Conservation (phyloP, 2,113 vertebrate genomes). For the Tursiops truncatus region DNA sequence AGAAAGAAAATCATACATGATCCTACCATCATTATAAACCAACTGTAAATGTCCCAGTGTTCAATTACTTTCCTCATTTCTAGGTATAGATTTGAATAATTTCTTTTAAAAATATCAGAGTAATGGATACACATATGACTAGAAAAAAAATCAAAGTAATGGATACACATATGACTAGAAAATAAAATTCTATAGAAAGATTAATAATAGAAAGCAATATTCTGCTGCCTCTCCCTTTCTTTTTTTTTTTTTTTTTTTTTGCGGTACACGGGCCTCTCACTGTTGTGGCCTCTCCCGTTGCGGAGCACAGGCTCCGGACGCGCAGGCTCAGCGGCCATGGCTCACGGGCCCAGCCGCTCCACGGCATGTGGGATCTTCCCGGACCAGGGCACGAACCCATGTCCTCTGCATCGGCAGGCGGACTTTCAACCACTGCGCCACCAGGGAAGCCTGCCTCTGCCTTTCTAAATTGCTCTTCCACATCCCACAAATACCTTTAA, state of each 20-base stretch:
- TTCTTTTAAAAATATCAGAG: neutral
- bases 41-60: neutral
- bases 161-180: neutral
- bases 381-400: too few species aligned
- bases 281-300: too few species aligned
- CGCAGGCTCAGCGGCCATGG: too few species aligned
- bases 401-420: too few species aligned
- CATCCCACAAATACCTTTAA: neutral
- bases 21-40: neutral
- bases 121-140: neutral
- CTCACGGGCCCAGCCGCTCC: too few species aligned
- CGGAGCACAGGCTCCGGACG: too few species aligned
- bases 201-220: neutral
- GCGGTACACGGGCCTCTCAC: too few species aligned
- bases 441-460: neutral
- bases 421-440: too few species aligned
- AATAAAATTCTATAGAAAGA: neutral
- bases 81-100: constrained; percentile 13
- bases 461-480: neutral
- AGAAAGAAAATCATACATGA: neutral
- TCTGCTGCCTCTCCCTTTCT: neutral
- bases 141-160: neutral
- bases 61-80: constrained; percentile 3
- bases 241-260: too few species aligned
- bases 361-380: too few species aligned